Evolutionary conservation across 2,113 vertebrate species (phyloP).

Genomic region (Felis chaus): DNA sequence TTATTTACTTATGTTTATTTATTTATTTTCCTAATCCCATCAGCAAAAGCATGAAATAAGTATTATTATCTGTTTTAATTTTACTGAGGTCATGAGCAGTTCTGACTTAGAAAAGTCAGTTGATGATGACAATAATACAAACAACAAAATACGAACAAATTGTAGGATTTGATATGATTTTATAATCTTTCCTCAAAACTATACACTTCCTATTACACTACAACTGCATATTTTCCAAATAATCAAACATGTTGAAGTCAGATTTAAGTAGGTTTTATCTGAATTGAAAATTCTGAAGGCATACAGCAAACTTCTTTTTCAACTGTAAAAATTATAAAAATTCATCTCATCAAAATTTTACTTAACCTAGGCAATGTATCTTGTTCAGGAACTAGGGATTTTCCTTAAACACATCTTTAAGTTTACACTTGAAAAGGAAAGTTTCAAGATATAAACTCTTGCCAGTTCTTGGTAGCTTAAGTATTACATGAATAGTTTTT

Average conservation of each 20-base stretch:
- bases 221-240: not conserved
- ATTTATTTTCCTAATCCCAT: not conserved
- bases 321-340: slow-evolving; percentile 8
- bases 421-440: not conserved
- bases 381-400: not conserved
- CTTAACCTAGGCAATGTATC: slow-evolving; percentile 37
- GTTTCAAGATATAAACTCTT: slow-evolving; percentile 36
- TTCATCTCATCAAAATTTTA: slow-evolving; percentile 52
- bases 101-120: not conserved
- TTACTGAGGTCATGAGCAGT: not conserved
- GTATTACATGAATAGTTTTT: not conserved
- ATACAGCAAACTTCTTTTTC: slow-evolving; percentile 13
- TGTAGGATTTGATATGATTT: not conserved
- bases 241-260: not conserved
- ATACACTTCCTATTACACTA: not conserved
- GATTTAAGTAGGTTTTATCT: not conserved
- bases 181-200: not conserved
- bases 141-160: not conserved
- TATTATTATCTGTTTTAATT: not conserved
- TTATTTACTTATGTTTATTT: not conserved
- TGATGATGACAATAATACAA: not conserved
- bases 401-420: slow-evolving; percentile 48
- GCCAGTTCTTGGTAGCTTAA: slow-evolving; percentile 3
- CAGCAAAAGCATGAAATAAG: not conserved
- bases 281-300: slow-evolving; percentile 21